Evolutionary conservation across 2,888 invertebrate genomes (phyloP).

Genomic region (Sinotaia quadrata): DNA sequence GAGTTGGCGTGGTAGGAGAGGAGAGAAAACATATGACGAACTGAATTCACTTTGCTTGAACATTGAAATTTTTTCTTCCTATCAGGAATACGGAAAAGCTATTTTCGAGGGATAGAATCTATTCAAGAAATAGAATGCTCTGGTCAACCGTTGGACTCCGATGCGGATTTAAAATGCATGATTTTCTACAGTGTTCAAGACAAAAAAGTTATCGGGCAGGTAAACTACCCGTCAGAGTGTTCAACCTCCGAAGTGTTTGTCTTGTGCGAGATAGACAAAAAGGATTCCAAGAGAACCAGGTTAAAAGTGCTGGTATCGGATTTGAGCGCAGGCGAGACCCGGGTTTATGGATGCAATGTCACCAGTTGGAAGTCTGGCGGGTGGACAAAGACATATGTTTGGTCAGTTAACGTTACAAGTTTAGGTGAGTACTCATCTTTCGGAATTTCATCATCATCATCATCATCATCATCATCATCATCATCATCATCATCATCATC

Average conservation of each 20-base stretch:
- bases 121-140: slow-evolving; percentile 22
- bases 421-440: background rate
- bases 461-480: too few species aligned
- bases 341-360: slow-evolving; percentile 11
- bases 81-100: background rate
- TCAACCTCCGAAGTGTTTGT: slow-evolving; percentile 21
- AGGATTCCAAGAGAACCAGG: slow-evolving; percentile 9
- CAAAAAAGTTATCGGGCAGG: slow-evolving; percentile 3
- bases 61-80: too few species aligned
- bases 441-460: too few species aligned
- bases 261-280: slow-evolving; percentile 11
- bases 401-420: slow-evolving; percentile 8
- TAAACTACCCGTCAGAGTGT: slow-evolving; percentile 2
- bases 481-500: background rate
- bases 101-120: background rate
- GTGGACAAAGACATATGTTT: slow-evolving; percentile 19
- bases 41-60: too few species aligned
- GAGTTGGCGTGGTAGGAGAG: too few species aligned
- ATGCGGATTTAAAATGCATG: slow-evolving; percentile 17
- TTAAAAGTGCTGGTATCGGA: slow-evolving; percentile 15
- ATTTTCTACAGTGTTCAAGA: slow-evolving; percentile 15
- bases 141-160: slow-evolving; percentile 12
- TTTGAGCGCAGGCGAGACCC: background rate
- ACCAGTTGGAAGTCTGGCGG: slow-evolving; percentile 15
- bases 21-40: too few species aligned